Conservation (phyloP, 2,113 vertebrate species). For the Pteropus alecto region DNA sequence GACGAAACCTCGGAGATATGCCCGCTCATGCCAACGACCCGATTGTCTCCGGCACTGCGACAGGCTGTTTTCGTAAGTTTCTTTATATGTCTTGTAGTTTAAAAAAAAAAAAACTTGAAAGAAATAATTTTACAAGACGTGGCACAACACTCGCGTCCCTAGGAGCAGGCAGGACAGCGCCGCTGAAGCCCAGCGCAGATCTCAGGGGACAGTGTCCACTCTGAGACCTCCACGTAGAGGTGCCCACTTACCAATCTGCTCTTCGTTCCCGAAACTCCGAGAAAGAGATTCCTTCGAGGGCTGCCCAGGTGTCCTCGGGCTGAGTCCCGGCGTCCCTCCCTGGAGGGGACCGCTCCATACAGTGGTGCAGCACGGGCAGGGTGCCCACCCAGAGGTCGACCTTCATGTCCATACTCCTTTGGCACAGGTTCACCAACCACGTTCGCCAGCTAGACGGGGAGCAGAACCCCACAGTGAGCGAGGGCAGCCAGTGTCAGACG, state of each 20-base stretch:
- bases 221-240: too few relatives aligned
- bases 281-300: conserved; percentile 80
- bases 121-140: background rate
- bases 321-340: background rate
- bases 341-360: background rate
- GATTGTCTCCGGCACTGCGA: accelerated
- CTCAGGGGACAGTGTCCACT: too few relatives aligned
- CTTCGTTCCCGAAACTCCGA: background rate
- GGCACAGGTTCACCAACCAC: conserved; percentile 48
- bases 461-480: accelerated
- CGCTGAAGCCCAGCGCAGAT: too few relatives aligned
- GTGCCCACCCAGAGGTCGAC: conserved; percentile 69
- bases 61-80: accelerated
- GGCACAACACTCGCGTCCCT: accelerated
- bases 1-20: background rate
- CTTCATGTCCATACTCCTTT: accelerated
- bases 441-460: conserved; percentile 8
- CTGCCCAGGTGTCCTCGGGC: conserved; percentile 82
- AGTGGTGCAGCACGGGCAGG: conserved; percentile 79
- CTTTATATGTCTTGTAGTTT: too few relatives aligned
- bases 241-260: background rate
- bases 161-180: background rate
- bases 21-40: accelerated
- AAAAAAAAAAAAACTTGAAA: too few relatives aligned
- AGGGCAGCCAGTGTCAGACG: accelerated